These are phyloP conservation scores for Pipra filicauda DNA, from an alignment of 2,113 vertebrate genomes.

Conservation along the genomic window DNA sequence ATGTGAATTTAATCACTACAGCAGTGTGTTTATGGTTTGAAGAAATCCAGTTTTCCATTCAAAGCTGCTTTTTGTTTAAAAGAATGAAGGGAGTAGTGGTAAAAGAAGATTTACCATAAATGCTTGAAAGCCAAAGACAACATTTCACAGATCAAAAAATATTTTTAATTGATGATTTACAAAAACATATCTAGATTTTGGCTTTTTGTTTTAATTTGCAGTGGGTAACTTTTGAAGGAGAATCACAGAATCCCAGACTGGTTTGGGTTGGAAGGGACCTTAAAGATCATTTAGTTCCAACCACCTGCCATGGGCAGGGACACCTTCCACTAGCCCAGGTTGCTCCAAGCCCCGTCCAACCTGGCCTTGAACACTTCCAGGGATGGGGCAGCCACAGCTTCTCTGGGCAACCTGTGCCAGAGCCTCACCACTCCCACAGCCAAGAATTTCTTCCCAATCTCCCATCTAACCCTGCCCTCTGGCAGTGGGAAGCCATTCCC, in stretches of 20 bases:
- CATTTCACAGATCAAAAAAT: neutral
- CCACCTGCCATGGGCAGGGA: neutral
- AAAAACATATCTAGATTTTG: neutral
- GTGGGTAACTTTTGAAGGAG: neutral
- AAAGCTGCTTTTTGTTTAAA: neutral
- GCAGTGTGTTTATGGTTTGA: neutral
- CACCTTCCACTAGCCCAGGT: neutral
- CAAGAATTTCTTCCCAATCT: neutral
- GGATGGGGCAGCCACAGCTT: neutral
- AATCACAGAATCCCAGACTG: neutral
- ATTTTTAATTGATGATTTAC: neutral
- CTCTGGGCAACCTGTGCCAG: neutral
- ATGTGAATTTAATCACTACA: neutral
- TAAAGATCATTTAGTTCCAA: neutral
- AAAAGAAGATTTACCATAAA: neutral
- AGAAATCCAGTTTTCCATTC: neutral
- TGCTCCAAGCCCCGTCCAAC: neutral
- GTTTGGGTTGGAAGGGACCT: neutral
- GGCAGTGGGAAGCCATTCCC: neutral
- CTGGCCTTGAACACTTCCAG: neutral
- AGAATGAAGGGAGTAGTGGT: neutral
- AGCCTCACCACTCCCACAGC: neutral
- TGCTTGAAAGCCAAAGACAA: neutral
- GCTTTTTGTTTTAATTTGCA: neutral
- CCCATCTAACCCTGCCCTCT: neutral